These are phyloP conservation scores for Alosa sapidissima DNA, from an alignment of 2,797 vertebrate genomes.

Conservation along the genomic window DNA sequence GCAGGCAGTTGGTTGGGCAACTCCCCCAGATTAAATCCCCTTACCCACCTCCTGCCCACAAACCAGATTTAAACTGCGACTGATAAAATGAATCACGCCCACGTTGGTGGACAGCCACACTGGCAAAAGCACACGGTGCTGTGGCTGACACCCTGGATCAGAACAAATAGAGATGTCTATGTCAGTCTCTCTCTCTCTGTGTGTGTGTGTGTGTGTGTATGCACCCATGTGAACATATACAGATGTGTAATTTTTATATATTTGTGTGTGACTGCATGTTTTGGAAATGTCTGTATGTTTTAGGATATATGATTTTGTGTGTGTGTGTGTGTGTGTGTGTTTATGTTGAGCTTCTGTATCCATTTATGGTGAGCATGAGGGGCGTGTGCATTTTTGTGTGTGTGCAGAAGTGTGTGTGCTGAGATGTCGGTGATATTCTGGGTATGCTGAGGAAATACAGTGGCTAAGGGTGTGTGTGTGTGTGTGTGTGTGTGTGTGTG, in stretches of 20 bases:
- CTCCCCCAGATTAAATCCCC: slow-evolving; percentile 28
- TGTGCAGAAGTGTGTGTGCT: not conserved
- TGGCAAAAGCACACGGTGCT: not conserved
- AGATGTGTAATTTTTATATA: not conserved
- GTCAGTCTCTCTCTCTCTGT: not conserved
- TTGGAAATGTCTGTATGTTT: not conserved
- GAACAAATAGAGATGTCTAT: not conserved
- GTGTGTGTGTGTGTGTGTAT: not conserved
- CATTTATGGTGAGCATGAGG: not conserved
- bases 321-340: not conserved
- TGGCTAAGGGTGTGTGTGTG: not conserved
- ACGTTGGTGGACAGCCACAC: not conserved
- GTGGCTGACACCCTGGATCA: not conserved
- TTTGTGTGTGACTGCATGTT: not conserved
- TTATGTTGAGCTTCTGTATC: not conserved
- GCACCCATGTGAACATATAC: too few relatives aligned
- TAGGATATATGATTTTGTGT: not conserved
- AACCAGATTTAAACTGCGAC: slow-evolving; percentile 20
- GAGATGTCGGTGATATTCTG: not conserved
- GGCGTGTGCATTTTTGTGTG: not conserved
- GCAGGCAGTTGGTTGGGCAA: slow-evolving; percentile 12
- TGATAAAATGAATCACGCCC: slow-evolving; percentile 24
- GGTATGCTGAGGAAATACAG: not conserved
- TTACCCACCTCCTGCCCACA: slow-evolving; percentile 19
- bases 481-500: not conserved